Evolutionary conservation across 2,888 invertebrate genomes (phyloP), one percentile per base, ranked within the genome.

Genomic region (Euzophera pinguis): DNA sequence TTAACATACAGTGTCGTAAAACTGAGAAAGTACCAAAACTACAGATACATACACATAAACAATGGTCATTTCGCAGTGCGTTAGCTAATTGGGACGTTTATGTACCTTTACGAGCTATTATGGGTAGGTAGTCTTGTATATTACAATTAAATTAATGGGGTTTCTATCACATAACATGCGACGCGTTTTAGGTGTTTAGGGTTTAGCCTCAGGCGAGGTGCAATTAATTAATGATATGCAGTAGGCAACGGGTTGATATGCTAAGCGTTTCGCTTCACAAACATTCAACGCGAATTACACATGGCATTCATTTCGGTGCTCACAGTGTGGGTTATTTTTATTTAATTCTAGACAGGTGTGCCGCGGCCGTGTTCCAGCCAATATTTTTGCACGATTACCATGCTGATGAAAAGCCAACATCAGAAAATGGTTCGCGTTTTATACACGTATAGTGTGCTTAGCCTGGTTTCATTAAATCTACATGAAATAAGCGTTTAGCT

Each of bases 351-450:
- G 81, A 75, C 87, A 84, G 85, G 84, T 84, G 81, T 73, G 75
- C 70, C 67, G 67, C 68, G 74, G 73, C 73, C 73, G 73, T 75
- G 77, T 80, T 75, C 68, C 78, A 67, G 67, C 75, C 83, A 81
- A 86, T 88, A 87, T 89, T 90, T 87, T 89, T 86, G 75, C 75
- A 83, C 85, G 86, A 88, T 90, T 90, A 87, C 76, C 87, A 88
- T 90, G 80, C 81, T 89, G 87, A 90, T 90, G 88, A 86, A 89
- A 90, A 81, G 85, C 83, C 82, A 90, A 90, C 88, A 90, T 71
- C 72, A 74, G 75, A 70, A 75, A 74, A 74, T 65, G 69, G 65
- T 59, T 65, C 67, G 72, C 71, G 43, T 71, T 64, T 70, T 65
- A 72, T 67, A 73, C 67, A 71, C 64, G 67, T 63, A 14, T 38